Base-by-base conservation (phyloP, 2,113 vertebrate genomes). In the Hemiscyllium ocellatum region DNA sequence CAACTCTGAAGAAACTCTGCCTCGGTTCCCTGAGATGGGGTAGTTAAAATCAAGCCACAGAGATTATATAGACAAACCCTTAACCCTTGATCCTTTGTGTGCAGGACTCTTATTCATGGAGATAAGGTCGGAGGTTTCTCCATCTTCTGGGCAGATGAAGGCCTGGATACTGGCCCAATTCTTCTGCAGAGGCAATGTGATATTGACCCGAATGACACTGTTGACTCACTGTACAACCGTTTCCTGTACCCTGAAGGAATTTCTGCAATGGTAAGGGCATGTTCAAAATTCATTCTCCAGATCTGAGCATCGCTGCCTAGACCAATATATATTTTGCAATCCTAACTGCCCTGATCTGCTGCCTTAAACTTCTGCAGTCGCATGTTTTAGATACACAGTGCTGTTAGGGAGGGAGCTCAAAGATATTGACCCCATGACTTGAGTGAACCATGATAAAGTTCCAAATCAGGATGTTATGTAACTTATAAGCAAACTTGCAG, bases 241-340 rank as follows among this genome's bases (percentile, higher is more conserved):
- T 99, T 99, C 97, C 98, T 99, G 86, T 99, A 98, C 96, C 99
- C 99, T 26, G 98, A 99, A 96, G 99, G 99, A 96, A 98, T 99
- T 97, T 99, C 98, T 80, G 98, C 98, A 76, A 99, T 99, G 99
- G 99, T 99, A 98, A 97, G 7, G 26, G 10, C 29, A 2, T 2
- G 1, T 72, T 47, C 42, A 65, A 95, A 66, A 76, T 76, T 76
- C 72, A 33, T 7, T 76, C 29, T 76, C 72, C 29, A 10, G 33
- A 76, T 10, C 24, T 76, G 29, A 33, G 72, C 29, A 1, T 12
- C 72, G 33, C 72, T 33, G 29, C 1, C 68, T 20, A 69, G 68
- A 61, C 68, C 68, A 69, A 20, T 10, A 76, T 13, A 61, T 61
- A 61, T 61, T 61, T 61, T 61, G 56, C 56, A 61, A 61, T 61